These are phyloP conservation scores for Nycticorax nycticorax DNA, from an alignment of 2,113 vertebrate genomes.

Conservation along the genomic window DNA sequence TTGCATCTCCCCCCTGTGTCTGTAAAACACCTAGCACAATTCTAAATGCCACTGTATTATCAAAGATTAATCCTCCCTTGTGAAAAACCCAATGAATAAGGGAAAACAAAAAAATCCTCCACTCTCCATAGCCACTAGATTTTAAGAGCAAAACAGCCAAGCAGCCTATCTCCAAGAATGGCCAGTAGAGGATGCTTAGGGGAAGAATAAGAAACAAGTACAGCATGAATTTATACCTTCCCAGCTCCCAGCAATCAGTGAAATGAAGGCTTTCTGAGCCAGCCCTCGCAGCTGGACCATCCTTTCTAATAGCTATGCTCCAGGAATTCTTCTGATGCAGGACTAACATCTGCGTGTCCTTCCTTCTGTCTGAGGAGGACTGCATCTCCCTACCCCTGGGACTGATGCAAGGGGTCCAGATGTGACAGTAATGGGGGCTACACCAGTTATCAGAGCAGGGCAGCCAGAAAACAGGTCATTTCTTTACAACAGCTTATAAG, in stretches of 20 bases:
- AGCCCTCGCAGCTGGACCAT: neutral
- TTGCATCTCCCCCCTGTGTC: neutral
- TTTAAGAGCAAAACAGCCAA: neutral
- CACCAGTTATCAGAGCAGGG: neutral
- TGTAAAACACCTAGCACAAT: neutral
- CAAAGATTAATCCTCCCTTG: neutral
- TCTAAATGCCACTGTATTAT: neutral
- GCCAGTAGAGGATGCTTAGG: constrained; percentile 64
- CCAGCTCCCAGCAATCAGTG: neutral
- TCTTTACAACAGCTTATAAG: neutral
- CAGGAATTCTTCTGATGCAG: neutral
- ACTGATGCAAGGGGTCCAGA: neutral
- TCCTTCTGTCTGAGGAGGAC: neutral
- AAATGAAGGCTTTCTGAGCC: neutral
- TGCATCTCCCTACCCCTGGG: neutral
- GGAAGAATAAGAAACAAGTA: constrained; percentile 24
- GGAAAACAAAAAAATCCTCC: neutral
- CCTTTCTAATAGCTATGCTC: neutral
- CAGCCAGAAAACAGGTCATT: neutral
- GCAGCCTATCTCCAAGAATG: neutral
- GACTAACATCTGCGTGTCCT: neutral
- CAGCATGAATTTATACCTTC: neutral
- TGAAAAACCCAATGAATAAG: neutral
- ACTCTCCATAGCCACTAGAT: neutral
- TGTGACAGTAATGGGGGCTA: neutral